Evolutionary conservation across 2,113 vertebrate genomes (phyloP).

Genomic region (Paradisaea rubra): DNA sequence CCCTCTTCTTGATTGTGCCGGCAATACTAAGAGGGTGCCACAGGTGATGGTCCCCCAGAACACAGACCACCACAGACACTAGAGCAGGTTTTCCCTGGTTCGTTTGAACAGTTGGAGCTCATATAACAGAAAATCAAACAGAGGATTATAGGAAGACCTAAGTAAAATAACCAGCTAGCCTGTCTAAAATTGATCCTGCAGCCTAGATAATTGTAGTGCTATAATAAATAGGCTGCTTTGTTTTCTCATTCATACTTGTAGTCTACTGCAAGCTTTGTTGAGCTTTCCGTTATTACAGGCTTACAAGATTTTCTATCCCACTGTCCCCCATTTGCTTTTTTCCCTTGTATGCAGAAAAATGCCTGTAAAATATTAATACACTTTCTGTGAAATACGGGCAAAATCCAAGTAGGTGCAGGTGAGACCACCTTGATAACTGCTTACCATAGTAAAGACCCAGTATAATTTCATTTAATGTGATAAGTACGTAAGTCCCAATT

Average conservation of each 20-base stretch:
- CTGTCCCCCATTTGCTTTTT: not conserved
- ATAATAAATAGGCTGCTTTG: not conserved
- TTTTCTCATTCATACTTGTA: not conserved
- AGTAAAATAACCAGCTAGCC: conserved; percentile 26
- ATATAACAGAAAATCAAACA: not conserved
- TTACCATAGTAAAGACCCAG: not conserved
- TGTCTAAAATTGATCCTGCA: conserved; percentile 2
- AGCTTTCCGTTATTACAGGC: not conserved
- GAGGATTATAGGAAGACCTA: not conserved
- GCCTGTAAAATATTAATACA: not conserved
- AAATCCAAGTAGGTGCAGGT: not conserved
- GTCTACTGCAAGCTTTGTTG: not conserved
- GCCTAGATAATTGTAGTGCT: not conserved
- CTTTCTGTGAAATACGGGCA: not conserved
- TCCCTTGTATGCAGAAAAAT: not conserved
- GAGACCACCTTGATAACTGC: not conserved
- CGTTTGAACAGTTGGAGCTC: not conserved
- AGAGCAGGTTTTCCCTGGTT: not conserved
- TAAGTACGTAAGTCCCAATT: not conserved
- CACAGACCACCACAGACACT: not conserved
- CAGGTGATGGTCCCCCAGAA: not conserved
- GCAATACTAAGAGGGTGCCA: not conserved
- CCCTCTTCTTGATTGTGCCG: not conserved
- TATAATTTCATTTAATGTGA: not conserved
- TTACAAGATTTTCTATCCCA: not conserved